phyloP scores from a whole-genome alignment of 2,797 vertebrate genomes.

The Phataginus tricuspis region DNA sequence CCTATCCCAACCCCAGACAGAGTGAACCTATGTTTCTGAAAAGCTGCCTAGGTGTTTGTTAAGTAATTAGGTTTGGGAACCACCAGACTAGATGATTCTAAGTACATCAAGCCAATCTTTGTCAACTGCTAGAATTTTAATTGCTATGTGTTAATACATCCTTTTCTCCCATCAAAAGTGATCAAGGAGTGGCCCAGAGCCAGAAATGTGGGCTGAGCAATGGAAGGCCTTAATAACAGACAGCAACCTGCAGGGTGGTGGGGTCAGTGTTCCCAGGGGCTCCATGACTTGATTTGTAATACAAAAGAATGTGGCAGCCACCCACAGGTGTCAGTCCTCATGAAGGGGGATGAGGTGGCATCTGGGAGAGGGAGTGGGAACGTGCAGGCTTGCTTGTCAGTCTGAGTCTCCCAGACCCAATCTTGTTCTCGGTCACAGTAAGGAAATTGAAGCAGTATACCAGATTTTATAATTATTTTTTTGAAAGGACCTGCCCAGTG shows the following conservation, averaged over 20 bases:
- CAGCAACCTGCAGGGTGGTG: neutral
- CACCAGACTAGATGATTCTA: conserved; percentile 11
- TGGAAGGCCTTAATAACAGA: neutral
- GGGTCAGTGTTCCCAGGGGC: neutral
- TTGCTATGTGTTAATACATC: neutral
- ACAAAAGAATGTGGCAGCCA: neutral
- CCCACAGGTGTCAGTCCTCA: neutral
- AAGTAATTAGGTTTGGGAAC: neutral
- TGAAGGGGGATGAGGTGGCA: neutral
- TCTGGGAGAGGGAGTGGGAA: neutral
- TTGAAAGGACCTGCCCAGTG: neutral
- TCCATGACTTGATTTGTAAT: conserved; percentile 34
- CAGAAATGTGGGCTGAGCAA: neutral
- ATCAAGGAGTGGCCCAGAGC: neutral
- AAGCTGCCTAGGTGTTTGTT: neutral
- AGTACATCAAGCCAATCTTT: neutral
- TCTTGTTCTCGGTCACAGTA: neutral
- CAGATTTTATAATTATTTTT: conserved; percentile 42
- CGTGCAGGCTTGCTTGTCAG: neutral
- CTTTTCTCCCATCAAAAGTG: neutral
- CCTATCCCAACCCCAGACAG: neutral
- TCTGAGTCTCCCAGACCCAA: neutral
- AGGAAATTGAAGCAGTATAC: conserved; percentile 8
- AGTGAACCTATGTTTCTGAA: neutral
- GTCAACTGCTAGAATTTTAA: conserved; percentile 33